Conservation (phyloP, 2,888 invertebrate species). For the Caenorhabditis drosophilae region DNA sequence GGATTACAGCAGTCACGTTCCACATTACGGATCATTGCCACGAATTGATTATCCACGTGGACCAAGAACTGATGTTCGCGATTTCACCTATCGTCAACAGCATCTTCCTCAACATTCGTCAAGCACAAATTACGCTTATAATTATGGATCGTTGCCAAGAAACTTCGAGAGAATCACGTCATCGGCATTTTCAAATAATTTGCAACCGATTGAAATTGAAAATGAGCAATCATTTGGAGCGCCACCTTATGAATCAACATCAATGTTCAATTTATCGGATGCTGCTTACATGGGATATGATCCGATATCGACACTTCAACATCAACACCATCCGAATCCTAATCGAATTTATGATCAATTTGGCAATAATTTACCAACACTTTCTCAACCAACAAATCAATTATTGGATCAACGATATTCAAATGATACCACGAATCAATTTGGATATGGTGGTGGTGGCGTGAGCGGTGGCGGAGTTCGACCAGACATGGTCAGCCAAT, state of each 20-base stretch:
- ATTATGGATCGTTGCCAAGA: slow-evolving; percentile 64
- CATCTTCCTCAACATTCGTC: slow-evolving; percentile 22
- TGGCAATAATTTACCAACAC: too few species aligned
- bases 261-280: slow-evolving; percentile 34
- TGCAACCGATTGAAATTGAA: slow-evolving; percentile 49
- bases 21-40: slow-evolving; percentile 66
- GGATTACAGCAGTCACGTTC: slow-evolving; percentile 57
- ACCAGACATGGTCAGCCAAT: slow-evolving; percentile 62
- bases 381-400: too few species aligned
- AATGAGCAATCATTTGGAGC: slow-evolving; percentile 58
- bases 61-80: slow-evolving; percentile 36
- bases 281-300: slow-evolving; percentile 11
- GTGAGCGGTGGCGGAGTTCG: slow-evolving; percentile 11
- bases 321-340: slow-evolving; percentile 2
- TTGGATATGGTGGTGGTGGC: too few species aligned
- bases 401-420: slow-evolving; percentile 15
- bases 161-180: slow-evolving; percentile 60
- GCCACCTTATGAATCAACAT: slow-evolving; percentile 24
- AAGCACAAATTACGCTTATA: slow-evolving; percentile 35
- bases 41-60: slow-evolving; percentile 53
- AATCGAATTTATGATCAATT: too few species aligned
- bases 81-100: slow-evolving; percentile 47
- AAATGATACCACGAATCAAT: slow-evolving; percentile 23
- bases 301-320: not conserved
- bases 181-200: too few species aligned